These are phyloP conservation scores for Oreotragus oreotragus DNA, from an alignment of 2,113 vertebrate genomes.

Conservation along the genomic window DNA sequence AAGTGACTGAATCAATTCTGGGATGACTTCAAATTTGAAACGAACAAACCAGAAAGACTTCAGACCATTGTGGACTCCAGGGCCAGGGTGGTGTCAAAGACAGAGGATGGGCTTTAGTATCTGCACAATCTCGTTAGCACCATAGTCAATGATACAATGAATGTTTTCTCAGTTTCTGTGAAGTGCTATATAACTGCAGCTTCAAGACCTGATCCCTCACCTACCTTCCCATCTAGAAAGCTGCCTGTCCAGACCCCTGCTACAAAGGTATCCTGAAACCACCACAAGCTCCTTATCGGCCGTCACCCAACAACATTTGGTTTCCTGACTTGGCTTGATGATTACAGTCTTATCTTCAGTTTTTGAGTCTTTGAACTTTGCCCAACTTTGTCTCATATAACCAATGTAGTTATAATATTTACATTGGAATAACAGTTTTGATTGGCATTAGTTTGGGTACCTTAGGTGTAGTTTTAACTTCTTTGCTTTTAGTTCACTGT, in stretches of 20 bases:
- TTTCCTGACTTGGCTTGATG: neutral
- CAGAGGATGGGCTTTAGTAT: neutral
- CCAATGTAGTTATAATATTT: neutral
- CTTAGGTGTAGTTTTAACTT: conserved; percentile 26
- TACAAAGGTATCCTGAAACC: neutral
- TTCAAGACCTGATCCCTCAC: neutral
- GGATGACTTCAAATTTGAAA: neutral
- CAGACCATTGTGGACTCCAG: neutral
- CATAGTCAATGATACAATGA: neutral
- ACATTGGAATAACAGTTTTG: neutral
- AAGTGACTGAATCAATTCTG: neutral
- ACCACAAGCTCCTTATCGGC: neutral
- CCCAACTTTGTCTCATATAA: neutral
- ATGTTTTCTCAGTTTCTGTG: neutral
- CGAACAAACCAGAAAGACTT: neutral
- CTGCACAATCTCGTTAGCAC: neutral
- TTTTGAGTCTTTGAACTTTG: conserved; percentile 33
- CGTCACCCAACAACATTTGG: neutral
- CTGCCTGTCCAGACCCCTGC: neutral
- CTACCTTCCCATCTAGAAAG: neutral
- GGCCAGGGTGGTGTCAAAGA: neutral
- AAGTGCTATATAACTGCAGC: neutral
- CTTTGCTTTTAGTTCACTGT: neutral
- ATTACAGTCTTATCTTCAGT: neutral
- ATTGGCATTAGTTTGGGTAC: neutral